Conservation (phyloP, 2,888 invertebrate species). For the Anthophora plumipes region DNA sequence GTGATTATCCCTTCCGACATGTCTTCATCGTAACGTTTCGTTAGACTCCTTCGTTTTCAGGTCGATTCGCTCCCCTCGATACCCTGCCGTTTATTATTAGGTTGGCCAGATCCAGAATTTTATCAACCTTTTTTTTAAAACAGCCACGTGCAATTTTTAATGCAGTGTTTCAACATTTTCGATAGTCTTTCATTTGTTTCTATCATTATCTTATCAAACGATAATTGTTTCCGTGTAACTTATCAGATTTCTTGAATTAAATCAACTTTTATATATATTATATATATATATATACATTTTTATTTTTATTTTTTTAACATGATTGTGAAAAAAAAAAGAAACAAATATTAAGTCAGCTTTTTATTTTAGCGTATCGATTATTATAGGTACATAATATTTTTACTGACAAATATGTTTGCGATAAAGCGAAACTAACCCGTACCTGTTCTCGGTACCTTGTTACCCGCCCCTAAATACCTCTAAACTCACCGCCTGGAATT, state of each 20-base stretch:
- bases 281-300: too few species aligned
- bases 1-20: slow-evolving; percentile 21
- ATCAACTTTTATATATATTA: too few species aligned
- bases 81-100: slow-evolving; percentile 31
- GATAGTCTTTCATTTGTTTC: background rate
- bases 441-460: too few species aligned
- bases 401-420: background rate
- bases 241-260: too few species aligned
- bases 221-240: too few species aligned
- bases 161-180: too few species aligned
- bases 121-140: background rate
- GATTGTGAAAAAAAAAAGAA: too few species aligned
- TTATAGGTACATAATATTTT: background rate
- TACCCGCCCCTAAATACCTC: background rate
- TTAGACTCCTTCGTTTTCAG: slow-evolving; percentile 15
- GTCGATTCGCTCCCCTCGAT: slow-evolving; percentile 36
- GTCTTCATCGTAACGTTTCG: background rate
- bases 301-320: too few species aligned
- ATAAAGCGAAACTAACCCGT: background rate
- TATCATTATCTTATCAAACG: too few species aligned
- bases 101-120: background rate
- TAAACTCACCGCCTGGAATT: background rate
- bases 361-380: too few species aligned
- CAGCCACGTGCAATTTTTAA: background rate
- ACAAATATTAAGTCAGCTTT: background rate